phyloP scores from a whole-genome alignment of 2,888 invertebrate species.

The Sarcophaga rosellei region DNA sequence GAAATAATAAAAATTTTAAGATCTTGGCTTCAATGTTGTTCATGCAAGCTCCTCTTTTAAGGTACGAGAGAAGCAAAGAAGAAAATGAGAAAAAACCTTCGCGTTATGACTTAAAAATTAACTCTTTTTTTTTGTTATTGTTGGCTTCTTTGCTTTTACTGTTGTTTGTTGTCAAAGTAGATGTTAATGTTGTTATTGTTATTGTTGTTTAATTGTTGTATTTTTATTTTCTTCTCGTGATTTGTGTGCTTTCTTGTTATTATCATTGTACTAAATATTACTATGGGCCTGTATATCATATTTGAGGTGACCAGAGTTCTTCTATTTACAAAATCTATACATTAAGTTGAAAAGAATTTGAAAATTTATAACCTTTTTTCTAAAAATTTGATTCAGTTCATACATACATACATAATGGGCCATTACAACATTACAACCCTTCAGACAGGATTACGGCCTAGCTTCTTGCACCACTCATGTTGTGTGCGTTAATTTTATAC shows the following conservation, averaged over 20 bases:
- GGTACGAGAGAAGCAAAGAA: neutral
- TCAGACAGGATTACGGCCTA: too few relatives aligned
- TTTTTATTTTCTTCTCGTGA: constrained; percentile 62
- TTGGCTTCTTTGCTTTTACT: constrained; percentile 30
- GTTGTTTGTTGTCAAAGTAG: constrained; percentile 46
- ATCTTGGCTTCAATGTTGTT: constrained; percentile 25
- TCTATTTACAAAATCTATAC: neutral
- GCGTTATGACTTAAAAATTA: constrained; percentile 35
- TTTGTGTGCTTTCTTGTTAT: constrained; percentile 63
- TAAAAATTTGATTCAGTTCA: too few relatives aligned
- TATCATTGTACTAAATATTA: neutral
- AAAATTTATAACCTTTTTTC: too few relatives aligned
- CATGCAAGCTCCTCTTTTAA: constrained; percentile 42
- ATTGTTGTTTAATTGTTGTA: constrained; percentile 62
- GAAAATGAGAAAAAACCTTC: constrained; percentile 41
- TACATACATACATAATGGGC: too few relatives aligned
- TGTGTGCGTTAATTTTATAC: too few relatives aligned
- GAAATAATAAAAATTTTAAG: too few relatives aligned
- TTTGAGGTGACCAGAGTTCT: neutral
- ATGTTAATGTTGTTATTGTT: constrained; percentile 33
- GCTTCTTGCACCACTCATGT: too few relatives aligned
- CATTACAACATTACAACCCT: too few relatives aligned
- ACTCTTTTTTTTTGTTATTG: constrained; percentile 16
- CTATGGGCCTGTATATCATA: neutral
- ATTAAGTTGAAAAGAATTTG: too few relatives aligned